These are phyloP conservation scores for Adelosebastes latens DNA, from an alignment of 2,797 vertebrate genomes.

Conservation along the genomic window DNA sequence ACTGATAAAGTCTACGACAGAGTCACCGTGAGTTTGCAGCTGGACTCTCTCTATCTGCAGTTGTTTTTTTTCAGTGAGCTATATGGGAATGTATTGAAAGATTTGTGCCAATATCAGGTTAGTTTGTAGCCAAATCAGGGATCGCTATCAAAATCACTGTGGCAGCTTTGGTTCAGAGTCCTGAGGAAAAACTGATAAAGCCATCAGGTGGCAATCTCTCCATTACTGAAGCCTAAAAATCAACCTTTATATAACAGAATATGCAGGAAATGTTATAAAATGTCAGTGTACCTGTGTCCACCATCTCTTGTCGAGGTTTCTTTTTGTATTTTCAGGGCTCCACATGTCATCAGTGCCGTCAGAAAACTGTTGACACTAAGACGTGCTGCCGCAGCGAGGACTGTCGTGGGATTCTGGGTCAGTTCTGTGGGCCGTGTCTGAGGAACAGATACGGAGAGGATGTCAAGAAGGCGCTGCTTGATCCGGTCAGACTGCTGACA, in stretches of 20 bases:
- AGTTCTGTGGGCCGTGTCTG: conserved; percentile 87
- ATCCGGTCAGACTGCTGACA: conserved; percentile 73
- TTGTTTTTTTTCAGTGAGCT: background rate
- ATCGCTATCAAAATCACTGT: too few relatives aligned
- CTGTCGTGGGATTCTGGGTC: conserved; percentile 82
- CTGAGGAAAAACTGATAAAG: background rate
- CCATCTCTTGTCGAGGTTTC: background rate
- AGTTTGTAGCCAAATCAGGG: background rate
- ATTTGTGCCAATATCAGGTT: background rate
- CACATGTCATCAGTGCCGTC: conserved; percentile 86
- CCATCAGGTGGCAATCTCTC: background rate
- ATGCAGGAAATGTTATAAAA: background rate
- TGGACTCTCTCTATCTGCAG: background rate
- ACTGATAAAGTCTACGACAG: conserved; percentile 83
- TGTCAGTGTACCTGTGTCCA: background rate
- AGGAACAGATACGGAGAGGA: conserved; percentile 86
- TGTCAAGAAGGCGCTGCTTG: conserved; percentile 79
- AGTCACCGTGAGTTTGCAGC: conserved; percentile 67
- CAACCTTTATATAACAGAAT: background rate
- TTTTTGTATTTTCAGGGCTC: conserved; percentile 74
- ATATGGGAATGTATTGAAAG: background rate
- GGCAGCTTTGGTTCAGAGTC: background rate
- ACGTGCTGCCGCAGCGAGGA: conserved; percentile 80
- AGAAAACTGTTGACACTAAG: conserved; percentile 85
- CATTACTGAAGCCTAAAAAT: background rate